Percentiles rank a stretch among this genome's conserved stretches.
Evolutionary conservation across 2,888 invertebrate species (phyloP).

Genomic region (Pantelozetes paolii): DNA sequence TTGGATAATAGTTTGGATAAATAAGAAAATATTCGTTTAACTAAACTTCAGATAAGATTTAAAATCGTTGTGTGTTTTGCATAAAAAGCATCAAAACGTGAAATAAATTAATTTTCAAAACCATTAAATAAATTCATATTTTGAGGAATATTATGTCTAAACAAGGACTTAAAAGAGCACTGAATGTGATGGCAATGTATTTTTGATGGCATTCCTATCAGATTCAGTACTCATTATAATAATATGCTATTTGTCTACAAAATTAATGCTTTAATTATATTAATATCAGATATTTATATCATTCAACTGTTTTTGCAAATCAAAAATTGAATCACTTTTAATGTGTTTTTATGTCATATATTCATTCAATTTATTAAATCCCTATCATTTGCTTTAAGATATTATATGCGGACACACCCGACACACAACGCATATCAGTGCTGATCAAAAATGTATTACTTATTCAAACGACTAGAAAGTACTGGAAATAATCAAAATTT

Average conservation of each 20-base stretch:
- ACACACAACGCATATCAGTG: background rate
- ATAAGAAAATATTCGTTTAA: too few relatives aligned
- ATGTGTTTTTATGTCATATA: constrained; percentile 21
- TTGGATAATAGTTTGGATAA: too few relatives aligned
- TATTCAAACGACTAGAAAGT: too few relatives aligned
- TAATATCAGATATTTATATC: background rate
- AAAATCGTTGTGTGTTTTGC: too few relatives aligned
- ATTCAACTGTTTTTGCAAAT: background rate
- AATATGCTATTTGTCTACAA: background rate
- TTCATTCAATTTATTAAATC: constrained; percentile 24
- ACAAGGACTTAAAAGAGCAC: too few relatives aligned
- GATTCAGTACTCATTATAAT: constrained; percentile 2
- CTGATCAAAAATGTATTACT: constrained; percentile 11
- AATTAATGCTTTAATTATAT: constrained; percentile 27
- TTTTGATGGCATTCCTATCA: background rate
- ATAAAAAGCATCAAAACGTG: too few relatives aligned
- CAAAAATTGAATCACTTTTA: constrained; percentile 22
- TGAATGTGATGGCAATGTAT: too few relatives aligned
- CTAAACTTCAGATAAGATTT: too few relatives aligned
- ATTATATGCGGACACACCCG: constrained; percentile 28
- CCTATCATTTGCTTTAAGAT: constrained; percentile 29
- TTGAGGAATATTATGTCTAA: too few relatives aligned
- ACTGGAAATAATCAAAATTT: too few relatives aligned
- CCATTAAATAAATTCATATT: too few relatives aligned
- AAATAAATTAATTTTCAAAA: too few relatives aligned